A percentile compares a stretch with the other conserved stretches of the same genome.
These are phyloP conservation scores for Manduca sexta DNA, from an alignment of 1,140 invertebrate species.

Conservation along the genomic window DNA sequence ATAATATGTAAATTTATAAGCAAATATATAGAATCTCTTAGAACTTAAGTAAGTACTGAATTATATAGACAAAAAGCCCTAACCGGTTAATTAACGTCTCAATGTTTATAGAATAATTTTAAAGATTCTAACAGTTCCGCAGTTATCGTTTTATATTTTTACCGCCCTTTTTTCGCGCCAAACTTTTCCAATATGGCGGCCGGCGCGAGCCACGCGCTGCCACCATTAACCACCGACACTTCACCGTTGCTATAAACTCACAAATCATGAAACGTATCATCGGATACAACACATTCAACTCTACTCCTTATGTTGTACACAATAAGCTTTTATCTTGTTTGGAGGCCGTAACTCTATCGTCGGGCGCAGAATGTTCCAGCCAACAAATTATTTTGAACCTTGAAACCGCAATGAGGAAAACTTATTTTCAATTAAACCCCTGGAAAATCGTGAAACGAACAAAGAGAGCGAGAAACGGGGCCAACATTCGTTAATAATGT, in stretches of 20 bases:
- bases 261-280: slow-evolving; percentile 70
- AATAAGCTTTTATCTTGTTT: slow-evolving; percentile 37
- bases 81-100: background rate
- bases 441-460: slow-evolving; percentile 64
- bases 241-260: slow-evolving; percentile 73
- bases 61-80: background rate
- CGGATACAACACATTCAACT: slow-evolving; percentile 22
- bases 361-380: slow-evolving; percentile 43
- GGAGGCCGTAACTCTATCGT: slow-evolving; percentile 26
- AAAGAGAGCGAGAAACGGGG: slow-evolving; percentile 71
- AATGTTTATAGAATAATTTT: slow-evolving; percentile 4
- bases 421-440: slow-evolving; percentile 49
- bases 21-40: too few relatives aligned
- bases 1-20: too few relatives aligned
- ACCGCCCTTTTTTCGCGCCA: slow-evolving; percentile 60
- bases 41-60: background rate
- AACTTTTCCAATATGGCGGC: slow-evolving; percentile 71
- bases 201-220: slow-evolving; percentile 60
- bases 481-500: slow-evolving; percentile 73
- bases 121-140: slow-evolving; percentile 15
- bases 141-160: slow-evolving; percentile 29
- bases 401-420: slow-evolving; percentile 40
- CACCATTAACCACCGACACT: slow-evolving; percentile 72
- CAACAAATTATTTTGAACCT: slow-evolving; percentile 61
- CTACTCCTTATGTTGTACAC: slow-evolving; percentile 19